Evolutionary conservation across 2,113 vertebrate species (phyloP), one percentile per base, ranked within the genome.

Genomic region (Alligator sinensis): DNA sequence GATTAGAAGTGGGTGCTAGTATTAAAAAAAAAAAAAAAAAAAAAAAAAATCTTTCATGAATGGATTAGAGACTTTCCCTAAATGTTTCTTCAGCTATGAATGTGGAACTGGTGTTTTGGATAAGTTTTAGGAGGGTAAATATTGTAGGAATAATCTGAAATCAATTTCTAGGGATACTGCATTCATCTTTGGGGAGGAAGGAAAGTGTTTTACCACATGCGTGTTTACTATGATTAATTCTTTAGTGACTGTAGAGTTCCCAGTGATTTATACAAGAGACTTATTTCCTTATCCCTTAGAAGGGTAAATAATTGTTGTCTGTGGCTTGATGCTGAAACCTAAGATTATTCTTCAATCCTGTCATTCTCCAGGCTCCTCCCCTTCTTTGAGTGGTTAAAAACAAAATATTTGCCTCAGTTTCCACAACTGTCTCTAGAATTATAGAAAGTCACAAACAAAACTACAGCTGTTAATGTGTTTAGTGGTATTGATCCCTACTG

Each of bases 1-100:
- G 93, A 96, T 96, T 90, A 91, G 89, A 96, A 95, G 86, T 95
- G 81, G 88, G 75, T 92, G 24, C 66, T 75, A 64, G 80, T 88
- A 80, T 94, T 77, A 95, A 96, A 79, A 64, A 83, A 66, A 0
- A 1, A 34, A 34, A 96, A 94, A 91, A 77, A 78, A 95, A 96
- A 79, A 64, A 83, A 66, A 0, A 1, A 77, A 12, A 74, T 28
- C 80, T 95, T 18, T 89, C 1, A 19, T 3, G 22, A 76, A 85
- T 7, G 11, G 80, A 76, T n/a, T 63, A 21, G 38, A 82, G 24
- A 28, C 59, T 11, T 82, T 84, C 88, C 60, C 60, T 88, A 84
- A 90, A 76, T 15, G 4, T 61, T 90, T 82, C 2, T 75, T 84
- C 78, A 63, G 77, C 13, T 83, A 74, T 86, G 18, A 3, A 80